Conservation (phyloP, 2,888 invertebrate species). For the Eupithecia abbreviata region DNA sequence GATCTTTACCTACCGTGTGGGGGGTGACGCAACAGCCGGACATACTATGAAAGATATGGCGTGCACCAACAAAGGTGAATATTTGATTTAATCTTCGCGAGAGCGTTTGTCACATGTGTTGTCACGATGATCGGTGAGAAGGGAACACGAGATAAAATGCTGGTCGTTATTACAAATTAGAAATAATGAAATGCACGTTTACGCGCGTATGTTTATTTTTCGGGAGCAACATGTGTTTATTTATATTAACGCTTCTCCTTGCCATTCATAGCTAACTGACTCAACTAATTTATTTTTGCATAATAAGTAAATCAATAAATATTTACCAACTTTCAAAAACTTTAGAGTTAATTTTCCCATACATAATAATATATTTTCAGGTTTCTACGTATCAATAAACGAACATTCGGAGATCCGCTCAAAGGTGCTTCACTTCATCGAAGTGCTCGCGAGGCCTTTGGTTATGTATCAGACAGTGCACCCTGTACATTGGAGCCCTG, state of each 20-base stretch:
- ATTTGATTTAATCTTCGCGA: not conserved
- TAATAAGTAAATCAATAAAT: not conserved
- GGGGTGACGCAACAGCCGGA: constrained; percentile 94
- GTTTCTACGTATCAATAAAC: constrained; percentile 95
- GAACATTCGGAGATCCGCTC: constrained; percentile 94
- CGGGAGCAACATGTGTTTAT: not conserved
- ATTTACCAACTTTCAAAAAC: not conserved
- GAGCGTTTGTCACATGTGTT: not conserved
- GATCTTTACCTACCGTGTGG: constrained; percentile 97
- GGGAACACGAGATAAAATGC: not conserved
- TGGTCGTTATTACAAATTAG: not conserved
- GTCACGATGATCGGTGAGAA: not conserved
- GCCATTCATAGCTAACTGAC: not conserved
- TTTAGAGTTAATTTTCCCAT: not conserved
- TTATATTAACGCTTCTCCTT: not conserved
- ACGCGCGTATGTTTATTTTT: not conserved
- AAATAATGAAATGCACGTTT: not conserved
- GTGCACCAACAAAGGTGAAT: constrained; percentile 95
- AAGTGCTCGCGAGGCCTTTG: constrained; percentile 97
- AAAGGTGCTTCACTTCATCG: constrained; percentile 96
- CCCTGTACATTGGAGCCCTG: constrained; percentile 97
- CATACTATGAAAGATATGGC: constrained; percentile 97
- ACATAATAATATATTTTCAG: constrained; percentile 70
- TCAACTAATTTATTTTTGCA: not conserved
- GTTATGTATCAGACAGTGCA: constrained; percentile 96